A percentile compares a stretch with the other conserved stretches of the same genome.
Evolutionary conservation across 2,888 invertebrate species (phyloP).

Genomic region (Ernsta delagoae): DNA sequence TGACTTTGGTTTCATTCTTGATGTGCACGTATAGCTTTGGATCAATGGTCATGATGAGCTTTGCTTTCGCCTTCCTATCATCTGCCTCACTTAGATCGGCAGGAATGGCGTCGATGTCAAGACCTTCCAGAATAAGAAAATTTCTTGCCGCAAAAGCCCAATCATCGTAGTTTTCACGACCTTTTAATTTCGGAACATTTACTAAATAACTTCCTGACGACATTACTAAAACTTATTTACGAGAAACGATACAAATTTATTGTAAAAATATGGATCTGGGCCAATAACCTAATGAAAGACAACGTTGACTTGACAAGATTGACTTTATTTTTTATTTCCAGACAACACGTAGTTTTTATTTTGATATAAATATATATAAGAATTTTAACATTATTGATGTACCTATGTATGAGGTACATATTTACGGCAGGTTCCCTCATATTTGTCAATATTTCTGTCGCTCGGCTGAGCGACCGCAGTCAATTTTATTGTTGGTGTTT

Average conservation of each 20-base stretch:
- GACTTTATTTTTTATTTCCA: background rate
- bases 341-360: background rate
- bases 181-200: conserved; percentile 42
- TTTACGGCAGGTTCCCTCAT: too few relatives aligned
- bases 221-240: conserved; percentile 19
- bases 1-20: conserved; percentile 33
- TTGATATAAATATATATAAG: background rate
- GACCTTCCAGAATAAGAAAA: conserved; percentile 36
- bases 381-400: conserved; percentile 5
- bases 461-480: too few relatives aligned
- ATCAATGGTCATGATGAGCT: conserved; percentile 39
- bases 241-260: conserved; percentile 5
- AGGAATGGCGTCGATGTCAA: conserved; percentile 22
- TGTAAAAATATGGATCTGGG: conserved; percentile 14
- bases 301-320: background rate
- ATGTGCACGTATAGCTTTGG: conserved; percentile 37
- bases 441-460: too few relatives aligned
- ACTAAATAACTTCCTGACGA: conserved; percentile 33
- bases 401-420: too few relatives aligned
- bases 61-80: conserved; percentile 36
- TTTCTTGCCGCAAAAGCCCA: conserved; percentile 39
- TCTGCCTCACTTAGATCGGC: conserved; percentile 17
- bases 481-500: too few relatives aligned
- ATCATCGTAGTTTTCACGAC: conserved; percentile 31
- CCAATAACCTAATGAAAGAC: conserved; percentile 16